These are phyloP conservation scores for Mellilla xanthometata DNA, from an alignment of 2,888 invertebrate species.

Conservation along the genomic window DNA sequence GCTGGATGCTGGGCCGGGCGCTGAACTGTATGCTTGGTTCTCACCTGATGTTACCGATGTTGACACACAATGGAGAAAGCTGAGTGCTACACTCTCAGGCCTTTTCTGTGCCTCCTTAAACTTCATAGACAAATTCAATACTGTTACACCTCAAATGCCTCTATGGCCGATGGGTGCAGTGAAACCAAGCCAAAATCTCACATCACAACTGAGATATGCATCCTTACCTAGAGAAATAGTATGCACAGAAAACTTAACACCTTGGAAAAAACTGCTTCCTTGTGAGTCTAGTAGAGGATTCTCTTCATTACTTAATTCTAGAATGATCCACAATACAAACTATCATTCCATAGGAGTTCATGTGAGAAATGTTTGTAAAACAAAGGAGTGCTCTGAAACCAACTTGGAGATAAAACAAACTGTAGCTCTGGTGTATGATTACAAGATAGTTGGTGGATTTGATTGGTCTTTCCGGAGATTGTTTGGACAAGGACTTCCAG, in stretches of 20 bases:
- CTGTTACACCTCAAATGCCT: constrained; percentile 91
- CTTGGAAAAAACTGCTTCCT: constrained; percentile 98
- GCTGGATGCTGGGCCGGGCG: constrained; percentile 94
- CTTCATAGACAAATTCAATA: constrained; percentile 93
- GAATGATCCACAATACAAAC: constrained; percentile 94
- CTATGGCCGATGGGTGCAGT: constrained; percentile 89
- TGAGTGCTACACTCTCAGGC: constrained; percentile 96
- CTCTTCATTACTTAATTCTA: constrained; percentile 93
- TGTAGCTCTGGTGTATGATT: constrained; percentile 94
- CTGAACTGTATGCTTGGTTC: constrained; percentile 98
- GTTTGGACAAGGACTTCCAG: constrained; percentile 93
- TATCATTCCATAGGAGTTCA: constrained; percentile 96
- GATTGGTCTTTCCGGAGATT: constrained; percentile 94
- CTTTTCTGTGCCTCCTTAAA: constrained; percentile 98
- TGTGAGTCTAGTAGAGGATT: constrained; percentile 96
- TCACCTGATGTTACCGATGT: constrained; percentile 85
- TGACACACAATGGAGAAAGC: constrained; percentile 92
- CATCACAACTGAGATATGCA: constrained; percentile 88
- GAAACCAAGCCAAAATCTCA: constrained; percentile 67
- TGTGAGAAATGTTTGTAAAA: constrained; percentile 89
- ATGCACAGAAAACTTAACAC: constrained; percentile 99
- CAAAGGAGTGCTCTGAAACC: constrained; percentile 81
- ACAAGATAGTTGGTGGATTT: constrained; percentile 84
- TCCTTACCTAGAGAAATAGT: constrained; percentile 97
- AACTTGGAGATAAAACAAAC: constrained; percentile 92